Evolutionary conservation across 2,113 vertebrate genomes (phyloP).

Genomic region (Aspiorhynchus laticeps): DNA sequence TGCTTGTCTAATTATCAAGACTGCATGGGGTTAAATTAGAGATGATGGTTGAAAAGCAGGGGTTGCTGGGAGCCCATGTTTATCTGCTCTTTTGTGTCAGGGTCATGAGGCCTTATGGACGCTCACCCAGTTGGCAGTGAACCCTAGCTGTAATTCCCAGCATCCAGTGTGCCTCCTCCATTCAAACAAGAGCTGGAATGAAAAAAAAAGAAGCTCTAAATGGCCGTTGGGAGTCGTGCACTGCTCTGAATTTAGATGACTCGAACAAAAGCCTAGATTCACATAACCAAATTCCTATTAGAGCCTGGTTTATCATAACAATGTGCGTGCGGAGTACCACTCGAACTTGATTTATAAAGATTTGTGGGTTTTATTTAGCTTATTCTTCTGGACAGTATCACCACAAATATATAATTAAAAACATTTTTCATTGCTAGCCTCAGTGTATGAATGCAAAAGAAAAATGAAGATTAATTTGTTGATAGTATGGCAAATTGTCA

Average conservation of each 20-base stretch:
- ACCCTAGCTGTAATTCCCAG: slow-evolving; percentile 32
- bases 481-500: slow-evolving; percentile 9
- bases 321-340: background rate
- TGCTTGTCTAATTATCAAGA: slow-evolving; percentile 2
- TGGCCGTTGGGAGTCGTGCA: slow-evolving; percentile 38
- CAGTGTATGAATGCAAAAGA: background rate
- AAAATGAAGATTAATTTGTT: background rate
- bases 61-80: slow-evolving; percentile 41
- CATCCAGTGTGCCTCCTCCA: slow-evolving; percentile 15
- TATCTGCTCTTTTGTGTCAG: slow-evolving; percentile 42
- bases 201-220: slow-evolving; percentile 17
- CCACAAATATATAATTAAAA: background rate
- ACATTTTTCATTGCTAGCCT: background rate
- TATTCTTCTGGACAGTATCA: background rate
- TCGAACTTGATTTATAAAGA: background rate
- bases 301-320: slow-evolving; percentile 18
- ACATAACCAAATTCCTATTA: slow-evolving; percentile 17
- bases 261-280: slow-evolving; percentile 31
- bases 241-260: slow-evolving; percentile 35
- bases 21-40: slow-evolving; percentile 13
- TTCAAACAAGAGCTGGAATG: slow-evolving; percentile 33
- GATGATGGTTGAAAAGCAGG: slow-evolving; percentile 19
- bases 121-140: slow-evolving; percentile 62
- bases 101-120: slow-evolving; percentile 49
- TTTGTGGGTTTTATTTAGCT: background rate